Conservation (phyloP, 2,797 vertebrate species). For the Lutra lutra region DNA sequence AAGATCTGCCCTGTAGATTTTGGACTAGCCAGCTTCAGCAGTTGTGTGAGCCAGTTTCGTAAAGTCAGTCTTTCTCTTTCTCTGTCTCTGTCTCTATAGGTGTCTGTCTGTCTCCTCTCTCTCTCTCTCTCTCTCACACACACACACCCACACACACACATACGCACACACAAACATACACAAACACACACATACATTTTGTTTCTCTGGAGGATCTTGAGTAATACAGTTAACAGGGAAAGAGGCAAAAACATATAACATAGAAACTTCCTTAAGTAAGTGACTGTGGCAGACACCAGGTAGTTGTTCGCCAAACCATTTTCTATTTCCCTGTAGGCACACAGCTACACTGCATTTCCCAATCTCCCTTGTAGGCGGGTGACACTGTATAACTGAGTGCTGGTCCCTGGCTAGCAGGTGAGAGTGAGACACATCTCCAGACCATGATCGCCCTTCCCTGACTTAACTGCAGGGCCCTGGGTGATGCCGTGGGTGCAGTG, state of each 20-base stretch:
- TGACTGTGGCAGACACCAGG: neutral
- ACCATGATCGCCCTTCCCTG: no score
- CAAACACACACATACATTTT: neutral
- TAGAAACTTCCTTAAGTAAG: conserved; percentile 22
- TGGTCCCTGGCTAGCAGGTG: neutral
- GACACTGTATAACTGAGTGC: neutral
- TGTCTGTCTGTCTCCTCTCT: no score
- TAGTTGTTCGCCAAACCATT: neutral
- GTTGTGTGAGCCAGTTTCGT: neutral
- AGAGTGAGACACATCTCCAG: neutral
- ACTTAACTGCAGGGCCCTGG: neutral
- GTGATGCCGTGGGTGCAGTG: neutral
- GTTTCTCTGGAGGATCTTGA: neutral
- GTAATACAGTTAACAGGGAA: neutral
- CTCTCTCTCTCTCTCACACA: no score
- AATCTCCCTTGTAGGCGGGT: neutral
- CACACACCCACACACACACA: no score
- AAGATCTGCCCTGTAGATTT: neutral
- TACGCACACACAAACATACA: rapidly evolving
- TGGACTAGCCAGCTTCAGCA: neutral
- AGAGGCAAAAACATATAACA: conserved; percentile 11
- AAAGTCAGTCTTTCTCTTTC: neutral
- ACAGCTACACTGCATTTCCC: neutral
- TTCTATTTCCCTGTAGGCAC: neutral
- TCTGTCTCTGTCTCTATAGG: neutral